Percentiles rank a stretch among this genome's conserved stretches.
Conservation (phyloP, 2,113 vertebrate species). For the Bufo gargarizans region DNA sequence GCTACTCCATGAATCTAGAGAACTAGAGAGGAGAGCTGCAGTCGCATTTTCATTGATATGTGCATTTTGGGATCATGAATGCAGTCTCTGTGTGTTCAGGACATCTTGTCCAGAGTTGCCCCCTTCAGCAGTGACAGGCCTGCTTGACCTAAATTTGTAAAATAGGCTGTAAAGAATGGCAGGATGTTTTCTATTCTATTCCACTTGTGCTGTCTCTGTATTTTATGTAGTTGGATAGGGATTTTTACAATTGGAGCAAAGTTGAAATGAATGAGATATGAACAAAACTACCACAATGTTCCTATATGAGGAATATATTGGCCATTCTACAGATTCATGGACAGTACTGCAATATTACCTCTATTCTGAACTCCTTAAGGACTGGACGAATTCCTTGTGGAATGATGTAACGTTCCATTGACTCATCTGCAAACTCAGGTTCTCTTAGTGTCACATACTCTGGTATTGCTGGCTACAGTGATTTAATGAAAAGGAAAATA, state of each 20-base stretch:
- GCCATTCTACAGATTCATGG: neutral
- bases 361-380: conserved; percentile 88
- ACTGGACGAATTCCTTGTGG: conserved; percentile 82
- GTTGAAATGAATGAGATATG: neutral
- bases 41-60: neutral
- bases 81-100: neutral
- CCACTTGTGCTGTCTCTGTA: neutral
- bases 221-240: neutral
- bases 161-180: neutral
- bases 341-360: conserved; percentile 71
- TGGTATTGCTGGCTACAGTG: conserved; percentile 79
- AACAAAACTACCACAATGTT: neutral
- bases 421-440: conserved; percentile 70
- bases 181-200: neutral
- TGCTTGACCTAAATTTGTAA: too few species aligned
- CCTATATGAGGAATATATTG: neutral
- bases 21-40: neutral
- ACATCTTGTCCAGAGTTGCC: neutral
- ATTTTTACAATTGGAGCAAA: neutral
- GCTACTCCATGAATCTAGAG: neutral
- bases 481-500: neutral
- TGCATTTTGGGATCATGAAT: neutral
- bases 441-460: conserved; percentile 81
- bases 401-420: conserved; percentile 74
- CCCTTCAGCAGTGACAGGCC: too few species aligned